Conservation (phyloP, 1,140 invertebrate genomes). For the Drosophila burlai region DNA sequence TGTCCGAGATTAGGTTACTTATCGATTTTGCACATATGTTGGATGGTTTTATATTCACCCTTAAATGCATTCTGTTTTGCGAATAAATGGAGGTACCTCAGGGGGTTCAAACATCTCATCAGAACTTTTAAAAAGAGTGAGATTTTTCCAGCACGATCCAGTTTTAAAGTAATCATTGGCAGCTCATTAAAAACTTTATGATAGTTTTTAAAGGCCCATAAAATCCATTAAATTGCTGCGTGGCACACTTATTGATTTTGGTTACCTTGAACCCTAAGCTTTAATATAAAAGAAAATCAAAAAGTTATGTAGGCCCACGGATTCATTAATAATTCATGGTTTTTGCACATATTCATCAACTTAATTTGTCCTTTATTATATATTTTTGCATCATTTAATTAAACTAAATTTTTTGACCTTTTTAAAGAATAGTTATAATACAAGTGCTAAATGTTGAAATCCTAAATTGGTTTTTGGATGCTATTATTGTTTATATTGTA, state of each 20-base stretch:
- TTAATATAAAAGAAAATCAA: neutral
- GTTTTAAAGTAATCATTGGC: neutral
- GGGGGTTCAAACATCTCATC: neutral
- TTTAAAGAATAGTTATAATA: too few relatives aligned
- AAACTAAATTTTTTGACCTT: too few relatives aligned
- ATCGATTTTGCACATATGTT: conserved; percentile 22
- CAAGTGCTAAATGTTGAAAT: too few relatives aligned
- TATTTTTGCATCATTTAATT: neutral
- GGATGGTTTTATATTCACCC: neutral
- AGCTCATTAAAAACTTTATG: neutral
- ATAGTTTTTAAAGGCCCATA: neutral
- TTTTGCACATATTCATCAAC: neutral
- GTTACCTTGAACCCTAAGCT: conserved; percentile 3
- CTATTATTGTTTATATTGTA: too few relatives aligned
- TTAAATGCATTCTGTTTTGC: neutral
- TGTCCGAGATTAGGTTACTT: conserved; percentile 9
- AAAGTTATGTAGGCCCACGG: neutral
- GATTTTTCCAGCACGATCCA: neutral
- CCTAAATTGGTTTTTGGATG: too few relatives aligned
- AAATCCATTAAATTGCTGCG: neutral
- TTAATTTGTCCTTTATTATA: neutral
- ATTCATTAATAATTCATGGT: neutral
- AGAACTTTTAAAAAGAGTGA: neutral
- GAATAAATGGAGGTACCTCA: neutral
- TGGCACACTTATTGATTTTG: conserved; percentile 1